Evolutionary conservation across 2,113 vertebrate genomes (phyloP), one percentile per base, ranked within the genome.

Genomic region (Porphyrio hochstetteri): DNA sequence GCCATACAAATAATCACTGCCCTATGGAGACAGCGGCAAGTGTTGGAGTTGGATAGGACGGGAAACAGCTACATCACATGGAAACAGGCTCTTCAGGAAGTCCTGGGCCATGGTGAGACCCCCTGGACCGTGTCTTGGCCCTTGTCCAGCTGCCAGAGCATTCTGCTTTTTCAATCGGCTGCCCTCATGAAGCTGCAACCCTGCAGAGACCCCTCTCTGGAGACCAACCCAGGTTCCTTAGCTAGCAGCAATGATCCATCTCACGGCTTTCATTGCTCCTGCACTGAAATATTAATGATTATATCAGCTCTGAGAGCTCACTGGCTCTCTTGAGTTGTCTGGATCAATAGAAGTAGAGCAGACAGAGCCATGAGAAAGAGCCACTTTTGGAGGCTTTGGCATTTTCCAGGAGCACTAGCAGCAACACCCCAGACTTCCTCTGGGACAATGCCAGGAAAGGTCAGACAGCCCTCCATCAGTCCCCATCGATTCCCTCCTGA

Each of bases 221-320:
- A 89, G 44, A 86, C 8, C 6, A 24, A 20, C 24, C 21, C 0
- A 0, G 35, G 35, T 10, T 72, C 48, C 53, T 67, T 35, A 67
- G 27, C 52, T 64, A 70, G 19, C 12, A 78, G 65, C 44, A 76
- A 36, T 0, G 1, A 86, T 65, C 72, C 61, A 82, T 48, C 70
- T 29, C 35, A 27, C 42, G 35, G 36, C 13, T 85, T 70, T 65
- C 60, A 65, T 7, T 83, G 72, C 46, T 69, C 53, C 29, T 53
- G 40, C 24, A 53, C 23, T 93, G 44, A 94, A 94, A 94, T 89
- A 96, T 95, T 94, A 91, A 91, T 65, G 48, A 91, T 23, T 36
- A 28, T 17, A 78, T 79, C 36, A 72, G n/a, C 25, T 6, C 36
- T 67, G 48, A 1, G 15, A 80, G n/a, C 64, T 86, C 74, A 68